These are phyloP conservation scores for Nephotettix cincticeps DNA, from an alignment of 1,140 invertebrate species.

Conservation along the genomic window DNA sequence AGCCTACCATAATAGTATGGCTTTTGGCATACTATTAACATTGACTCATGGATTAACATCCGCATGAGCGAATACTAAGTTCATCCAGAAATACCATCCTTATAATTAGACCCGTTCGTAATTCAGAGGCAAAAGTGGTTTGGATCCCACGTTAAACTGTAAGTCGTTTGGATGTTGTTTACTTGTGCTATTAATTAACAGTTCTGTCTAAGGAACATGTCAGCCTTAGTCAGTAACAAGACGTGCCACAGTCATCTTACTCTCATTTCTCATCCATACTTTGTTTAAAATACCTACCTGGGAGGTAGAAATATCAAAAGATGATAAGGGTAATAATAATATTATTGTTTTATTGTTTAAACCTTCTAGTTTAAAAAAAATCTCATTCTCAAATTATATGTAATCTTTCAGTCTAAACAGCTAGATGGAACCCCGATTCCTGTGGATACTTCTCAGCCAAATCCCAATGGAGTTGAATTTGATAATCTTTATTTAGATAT, in stretches of 20 bases:
- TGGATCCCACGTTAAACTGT: no score
- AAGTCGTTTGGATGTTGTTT: background rate
- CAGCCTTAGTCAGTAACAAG: no score
- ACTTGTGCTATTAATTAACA: no score
- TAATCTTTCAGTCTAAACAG: constrained; percentile 55
- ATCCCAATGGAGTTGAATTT: constrained; percentile 97
- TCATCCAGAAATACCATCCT: no score
- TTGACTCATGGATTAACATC: background rate
- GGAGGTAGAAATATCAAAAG: background rate
- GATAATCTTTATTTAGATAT: constrained; percentile 99
- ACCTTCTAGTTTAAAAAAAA: background rate
- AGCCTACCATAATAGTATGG: no score
- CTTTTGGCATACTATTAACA: no score
- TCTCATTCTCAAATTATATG: constrained; percentile 36
- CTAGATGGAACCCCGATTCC: constrained; percentile 66
- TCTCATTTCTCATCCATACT: no score
- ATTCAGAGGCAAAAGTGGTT: no score
- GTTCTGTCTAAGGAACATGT: no score
- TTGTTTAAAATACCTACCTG: no score
- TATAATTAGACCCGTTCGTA: no score
- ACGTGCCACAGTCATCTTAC: no score
- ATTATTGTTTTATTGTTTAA: constrained; percentile 6
- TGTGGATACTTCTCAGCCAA: constrained; percentile 81
- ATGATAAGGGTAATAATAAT: background rate
- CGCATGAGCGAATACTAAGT: background rate